A percentile compares a stretch with the other conserved stretches of the same genome.
Conservation (phyloP, 2,888 invertebrate genomes). For the Melangyna quadrimaculata region DNA sequence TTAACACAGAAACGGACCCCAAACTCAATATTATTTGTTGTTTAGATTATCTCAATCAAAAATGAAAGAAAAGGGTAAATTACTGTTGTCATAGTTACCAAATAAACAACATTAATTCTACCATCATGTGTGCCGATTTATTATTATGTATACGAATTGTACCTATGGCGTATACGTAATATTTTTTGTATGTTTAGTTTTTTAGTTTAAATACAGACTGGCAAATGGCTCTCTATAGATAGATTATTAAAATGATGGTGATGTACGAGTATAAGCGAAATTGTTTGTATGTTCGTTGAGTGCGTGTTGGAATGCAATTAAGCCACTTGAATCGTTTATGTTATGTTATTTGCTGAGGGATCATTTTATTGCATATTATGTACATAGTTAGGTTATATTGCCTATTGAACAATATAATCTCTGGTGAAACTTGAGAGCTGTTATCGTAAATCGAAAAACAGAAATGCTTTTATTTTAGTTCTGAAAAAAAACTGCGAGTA, state of each 20-base stretch:
- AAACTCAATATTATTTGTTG: not conserved
- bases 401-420: constrained; percentile 59
- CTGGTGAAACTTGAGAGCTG: constrained; percentile 11
- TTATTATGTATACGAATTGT: not conserved
- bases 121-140: not conserved
- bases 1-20: not conserved
- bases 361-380: constrained; percentile 58
- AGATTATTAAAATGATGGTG: constrained; percentile 24
- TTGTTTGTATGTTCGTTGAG: constrained; percentile 12
- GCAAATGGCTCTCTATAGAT: constrained; percentile 30
- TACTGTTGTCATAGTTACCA: constrained; percentile 55
- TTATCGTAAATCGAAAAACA: not conserved
- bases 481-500: not conserved
- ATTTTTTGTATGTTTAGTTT: not conserved
- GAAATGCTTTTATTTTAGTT: not conserved
- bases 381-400: constrained; percentile 39
- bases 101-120: constrained; percentile 51
- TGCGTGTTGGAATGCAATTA: constrained; percentile 65
- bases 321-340: constrained; percentile 56
- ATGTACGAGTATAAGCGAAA: constrained; percentile 18
- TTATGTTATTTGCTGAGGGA: constrained; percentile 51
- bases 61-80: not conserved
- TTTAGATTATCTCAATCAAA: not conserved
- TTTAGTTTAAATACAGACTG: constrained; percentile 40
- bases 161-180: constrained; percentile 54